phyloP scores from a whole-genome alignment of 2,113 vertebrate genomes.

The Gambusia holbrooki region DNA sequence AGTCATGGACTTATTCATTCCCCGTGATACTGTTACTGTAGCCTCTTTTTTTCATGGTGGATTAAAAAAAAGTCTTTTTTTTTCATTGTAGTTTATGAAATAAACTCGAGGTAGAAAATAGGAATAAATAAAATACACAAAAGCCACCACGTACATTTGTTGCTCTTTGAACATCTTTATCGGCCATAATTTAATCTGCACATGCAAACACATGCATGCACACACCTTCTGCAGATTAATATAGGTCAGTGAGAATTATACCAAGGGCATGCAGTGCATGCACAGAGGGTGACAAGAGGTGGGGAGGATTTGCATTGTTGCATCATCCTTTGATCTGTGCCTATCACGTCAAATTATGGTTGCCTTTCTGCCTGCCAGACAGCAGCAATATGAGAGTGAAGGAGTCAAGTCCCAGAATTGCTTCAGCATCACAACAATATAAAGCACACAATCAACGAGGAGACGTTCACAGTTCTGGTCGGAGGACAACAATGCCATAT shows the following conservation, averaged over 20 bases:
- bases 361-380: slow-evolving; percentile 33
- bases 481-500: neutral
- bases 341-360: slow-evolving; percentile 43
- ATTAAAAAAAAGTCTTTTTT: slow-evolving; percentile 7
- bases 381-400: slow-evolving; percentile 10
- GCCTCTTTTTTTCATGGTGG: slow-evolving; percentile 10
- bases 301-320: slow-evolving; percentile 35
- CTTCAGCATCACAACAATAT: slow-evolving; percentile 7
- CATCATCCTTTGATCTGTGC: slow-evolving; percentile 35
- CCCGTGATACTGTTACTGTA: neutral
- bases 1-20: slow-evolving; percentile 14
- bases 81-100: neutral
- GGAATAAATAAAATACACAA: neutral
- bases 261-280: slow-evolving; percentile 25
- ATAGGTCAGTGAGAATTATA: slow-evolving; percentile 29
- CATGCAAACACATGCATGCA: neutral
- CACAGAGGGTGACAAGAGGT: neutral
- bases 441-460: neutral
- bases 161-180: slow-evolving; percentile 6
- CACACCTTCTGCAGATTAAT: slow-evolving; percentile 15
- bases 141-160: neutral
- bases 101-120: neutral
- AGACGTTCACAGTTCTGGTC: neutral
- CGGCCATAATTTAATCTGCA: slow-evolving; percentile 15
- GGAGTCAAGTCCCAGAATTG: neutral